These are phyloP conservation scores for Lethenteron reissneri DNA, from an alignment of 2,113 vertebrate genomes.

Conservation along the genomic window DNA sequence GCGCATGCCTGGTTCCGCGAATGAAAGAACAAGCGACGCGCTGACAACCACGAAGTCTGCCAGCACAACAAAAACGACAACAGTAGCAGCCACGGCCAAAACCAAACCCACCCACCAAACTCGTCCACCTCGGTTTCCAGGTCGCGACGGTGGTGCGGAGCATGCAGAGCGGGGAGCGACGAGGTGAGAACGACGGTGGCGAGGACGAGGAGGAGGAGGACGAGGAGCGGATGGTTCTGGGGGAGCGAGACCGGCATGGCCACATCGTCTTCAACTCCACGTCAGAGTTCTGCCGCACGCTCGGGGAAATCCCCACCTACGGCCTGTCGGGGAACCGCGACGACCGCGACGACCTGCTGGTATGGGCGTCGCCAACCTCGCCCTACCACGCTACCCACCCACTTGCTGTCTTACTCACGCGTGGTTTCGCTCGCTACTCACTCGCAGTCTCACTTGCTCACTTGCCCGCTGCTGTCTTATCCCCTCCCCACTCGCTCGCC, in stretches of 20 bases:
- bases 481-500: no score
- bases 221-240: conserved; percentile 23
- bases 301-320: conserved; percentile 70
- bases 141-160: conserved; percentile 18
- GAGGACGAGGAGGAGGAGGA: conserved; percentile 24
- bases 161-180: conserved; percentile 10
- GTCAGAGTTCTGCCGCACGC: conserved; percentile 61
- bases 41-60: no score
- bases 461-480: no score
- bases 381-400: no score
- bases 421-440: no score
- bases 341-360: conserved; percentile 68
- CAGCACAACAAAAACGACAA: no score
- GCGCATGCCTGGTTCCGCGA: no score
- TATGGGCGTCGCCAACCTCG: conserved; percentile 11
- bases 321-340: conserved; percentile 61
- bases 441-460: no score
- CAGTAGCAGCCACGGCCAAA: no score
- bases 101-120: no score
- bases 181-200: not conserved
- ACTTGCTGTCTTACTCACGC: no score
- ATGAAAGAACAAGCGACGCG: no score
- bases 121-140: not conserved
- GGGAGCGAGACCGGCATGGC: conserved; percentile 13
- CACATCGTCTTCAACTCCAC: conserved; percentile 66